These are phyloP conservation scores for Cricetomys ansorgei DNA, from an alignment of 2,113 vertebrate species.

Conservation along the genomic window DNA sequence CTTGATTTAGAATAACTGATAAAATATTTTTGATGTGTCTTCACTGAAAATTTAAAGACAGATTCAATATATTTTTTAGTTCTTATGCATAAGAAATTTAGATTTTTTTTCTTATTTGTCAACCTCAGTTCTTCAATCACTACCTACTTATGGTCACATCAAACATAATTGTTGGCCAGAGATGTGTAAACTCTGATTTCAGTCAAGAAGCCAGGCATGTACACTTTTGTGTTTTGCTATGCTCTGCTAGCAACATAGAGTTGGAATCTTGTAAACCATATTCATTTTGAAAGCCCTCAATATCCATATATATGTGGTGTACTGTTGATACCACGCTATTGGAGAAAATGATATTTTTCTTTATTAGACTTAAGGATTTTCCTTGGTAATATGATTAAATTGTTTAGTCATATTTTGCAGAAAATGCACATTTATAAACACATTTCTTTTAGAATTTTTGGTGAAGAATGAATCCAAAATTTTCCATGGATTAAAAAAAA, in stretches of 20 bases:
- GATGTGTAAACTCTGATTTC: neutral
- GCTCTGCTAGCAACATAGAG: neutral
- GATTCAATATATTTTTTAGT: neutral
- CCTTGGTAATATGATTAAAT: too few species aligned
- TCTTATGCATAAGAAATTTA: rapidly evolving
- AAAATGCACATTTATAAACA: neutral
- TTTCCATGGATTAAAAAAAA: neutral
- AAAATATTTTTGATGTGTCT: neutral
- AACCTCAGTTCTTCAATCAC: neutral
- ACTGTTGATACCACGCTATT: neutral
- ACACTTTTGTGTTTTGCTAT: neutral
- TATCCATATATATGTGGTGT: too few species aligned
- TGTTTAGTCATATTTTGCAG: neutral
- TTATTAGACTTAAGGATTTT: neutral
- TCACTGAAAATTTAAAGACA: too few species aligned
- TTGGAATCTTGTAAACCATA: neutral
- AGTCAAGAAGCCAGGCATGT: neutral
- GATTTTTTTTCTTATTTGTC: neutral
- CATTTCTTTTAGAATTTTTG: neutral
- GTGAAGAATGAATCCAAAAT: neutral
- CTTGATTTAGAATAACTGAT: too few species aligned
- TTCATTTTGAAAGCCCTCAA: neutral
- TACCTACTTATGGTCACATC: neutral
- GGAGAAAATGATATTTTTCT: neutral
- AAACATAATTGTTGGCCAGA: neutral